A percentile compares a stretch with the other conserved stretches of the same genome.
phyloP scores from a whole-genome alignment of 2,113 vertebrate genomes.

The Dipodomys spectabilis region DNA sequence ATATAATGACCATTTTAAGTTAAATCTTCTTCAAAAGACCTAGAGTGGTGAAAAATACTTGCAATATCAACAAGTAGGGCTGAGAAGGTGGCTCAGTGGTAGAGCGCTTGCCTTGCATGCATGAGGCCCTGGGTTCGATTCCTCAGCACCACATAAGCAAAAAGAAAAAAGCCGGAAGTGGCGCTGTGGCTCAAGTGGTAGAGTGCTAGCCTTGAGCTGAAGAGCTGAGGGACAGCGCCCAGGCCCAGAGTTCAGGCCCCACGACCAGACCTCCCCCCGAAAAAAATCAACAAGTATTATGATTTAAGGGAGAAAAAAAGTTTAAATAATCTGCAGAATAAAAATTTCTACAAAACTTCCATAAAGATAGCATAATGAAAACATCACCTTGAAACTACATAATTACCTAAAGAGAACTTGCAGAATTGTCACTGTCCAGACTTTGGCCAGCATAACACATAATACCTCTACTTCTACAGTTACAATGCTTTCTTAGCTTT shows the following conservation, averaged over 20 bases:
- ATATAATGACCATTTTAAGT: not conserved
- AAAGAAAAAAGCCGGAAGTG: too few species aligned
- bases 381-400: not conserved
- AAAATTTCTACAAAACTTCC: not conserved
- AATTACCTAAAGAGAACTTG: not conserved
- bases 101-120: too few species aligned
- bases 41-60: not conserved
- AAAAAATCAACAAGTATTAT: not conserved
- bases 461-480: not conserved
- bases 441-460: not conserved
- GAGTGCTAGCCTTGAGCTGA: too few species aligned
- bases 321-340: not conserved
- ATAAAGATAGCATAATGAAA: not conserved
- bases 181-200: too few species aligned
- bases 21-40: not conserved
- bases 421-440: conserved; percentile 2
- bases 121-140: too few species aligned
- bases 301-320: not conserved
- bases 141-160: too few species aligned
- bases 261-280: too few species aligned
- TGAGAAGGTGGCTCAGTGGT: too few species aligned
- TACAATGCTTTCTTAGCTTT: not conserved
- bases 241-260: too few species aligned
- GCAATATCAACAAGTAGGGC: not conserved
- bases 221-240: too few species aligned